Evolutionary conservation across 2,113 vertebrate genomes (phyloP), one percentile per base, ranked within the genome.

Genomic region (Tetraodon nigroviridis): DNA sequence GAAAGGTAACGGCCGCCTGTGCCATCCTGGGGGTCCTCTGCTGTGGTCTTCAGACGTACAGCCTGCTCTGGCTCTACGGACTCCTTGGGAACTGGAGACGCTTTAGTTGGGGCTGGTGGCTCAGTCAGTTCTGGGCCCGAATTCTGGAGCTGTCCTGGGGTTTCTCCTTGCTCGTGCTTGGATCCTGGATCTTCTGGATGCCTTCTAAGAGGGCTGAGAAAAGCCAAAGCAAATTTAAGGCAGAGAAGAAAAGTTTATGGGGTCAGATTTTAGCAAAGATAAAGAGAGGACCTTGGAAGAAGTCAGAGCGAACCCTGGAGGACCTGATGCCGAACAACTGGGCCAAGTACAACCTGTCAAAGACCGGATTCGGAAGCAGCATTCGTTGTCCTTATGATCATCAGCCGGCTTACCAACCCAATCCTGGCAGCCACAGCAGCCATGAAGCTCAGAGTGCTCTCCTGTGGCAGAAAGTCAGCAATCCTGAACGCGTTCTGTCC

Each of bases 51-150:
- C 94, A 95, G 70, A 77, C 92, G 58, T 92, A 92, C 2, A 86
- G 92, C 0, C 74, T 91, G 0, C 84, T 94, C 55, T 97, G 94
- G 95, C 83, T 95, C 59, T 91, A 94, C n/a, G 92, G 88, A 0
- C 67, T 91, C 11, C 81, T 94, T 11, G 93, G 87, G 1, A 67
- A 84, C 45, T 89, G 88, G n/a, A 84, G 86, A 50, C 87, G 44
- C 42, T 94, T 95, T 66, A 87, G 91, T 5, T 92, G 91, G 92
- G 86, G 91, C 3, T 91, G 94, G 89, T 96, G 94, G 94, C 85
- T 84, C 0, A 88, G 89, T 18, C 94, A 95, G 78, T 92, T 94
- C 69, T 95, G 92, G 91, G 88, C 92, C 54, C 90, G 93, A 53
- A 79, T 93, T 3, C 76, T 92, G 0, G 95, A 97, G 79, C 59